A percentile compares a stretch with the other conserved stretches of the same genome.
Conservation (phyloP, 2,888 invertebrate genomes). For the Eucriotettix oculatus region DNA sequence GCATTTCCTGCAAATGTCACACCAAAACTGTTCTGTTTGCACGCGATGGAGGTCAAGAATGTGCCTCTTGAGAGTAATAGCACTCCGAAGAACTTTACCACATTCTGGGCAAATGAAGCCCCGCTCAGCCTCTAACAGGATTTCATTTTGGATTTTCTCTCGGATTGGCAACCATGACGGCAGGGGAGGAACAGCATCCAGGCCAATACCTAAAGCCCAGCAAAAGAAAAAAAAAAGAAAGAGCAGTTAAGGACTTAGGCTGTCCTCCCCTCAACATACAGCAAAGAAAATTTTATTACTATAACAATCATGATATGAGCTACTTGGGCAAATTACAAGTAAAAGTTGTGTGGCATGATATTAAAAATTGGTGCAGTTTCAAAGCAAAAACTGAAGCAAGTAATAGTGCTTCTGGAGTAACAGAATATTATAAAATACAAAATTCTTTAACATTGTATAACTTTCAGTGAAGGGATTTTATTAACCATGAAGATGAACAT, state of each 20-base stretch:
- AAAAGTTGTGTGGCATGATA: too few species aligned
- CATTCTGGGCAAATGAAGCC: slow-evolving; percentile 19
- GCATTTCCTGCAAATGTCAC: slow-evolving; percentile 20
- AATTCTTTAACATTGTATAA: too few species aligned
- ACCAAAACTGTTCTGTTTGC: slow-evolving; percentile 21
- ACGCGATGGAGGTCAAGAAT: slow-evolving; percentile 21
- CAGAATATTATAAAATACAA: too few species aligned
- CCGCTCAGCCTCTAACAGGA: slow-evolving; percentile 15
- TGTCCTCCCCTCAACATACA: background rate
- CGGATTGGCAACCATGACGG: slow-evolving; percentile 6
- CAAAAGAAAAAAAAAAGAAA: background rate
- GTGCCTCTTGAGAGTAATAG: slow-evolving; percentile 21
- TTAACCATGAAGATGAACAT: too few species aligned
- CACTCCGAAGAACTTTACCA: slow-evolving; percentile 21
- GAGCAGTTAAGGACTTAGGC: background rate
- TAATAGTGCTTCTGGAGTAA: too few species aligned
- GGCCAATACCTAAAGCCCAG: background rate
- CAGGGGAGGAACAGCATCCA: background rate
- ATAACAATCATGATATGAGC: too few species aligned
- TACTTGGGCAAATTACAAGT: too few species aligned
- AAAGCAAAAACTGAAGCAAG: too few species aligned
- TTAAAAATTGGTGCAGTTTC: too few species aligned
- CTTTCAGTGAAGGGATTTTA: too few species aligned
- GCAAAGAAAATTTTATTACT: background rate
- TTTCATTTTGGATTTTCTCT: slow-evolving; percentile 8